Percentiles rank a stretch among this genome's conserved stretches.
phyloP scores from a whole-genome alignment of 2,888 invertebrate species.

The Melitaea athalia region DNA sequence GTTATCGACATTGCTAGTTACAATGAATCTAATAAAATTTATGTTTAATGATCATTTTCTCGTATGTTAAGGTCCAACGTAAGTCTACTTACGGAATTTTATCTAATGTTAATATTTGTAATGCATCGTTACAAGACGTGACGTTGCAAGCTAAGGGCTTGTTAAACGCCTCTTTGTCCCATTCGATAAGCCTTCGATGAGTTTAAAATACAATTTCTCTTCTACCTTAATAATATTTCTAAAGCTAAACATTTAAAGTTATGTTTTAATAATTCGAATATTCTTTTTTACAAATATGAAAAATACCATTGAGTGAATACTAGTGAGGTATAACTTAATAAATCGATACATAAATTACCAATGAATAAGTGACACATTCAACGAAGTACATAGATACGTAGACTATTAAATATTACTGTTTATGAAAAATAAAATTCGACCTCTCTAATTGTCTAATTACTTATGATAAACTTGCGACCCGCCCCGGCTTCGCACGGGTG shows the following conservation, averaged over 20 bases:
- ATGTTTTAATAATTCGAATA: not conserved
- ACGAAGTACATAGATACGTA: no score
- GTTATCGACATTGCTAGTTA: not conserved
- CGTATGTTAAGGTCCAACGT: not conserved
- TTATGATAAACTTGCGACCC: no score
- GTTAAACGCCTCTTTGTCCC: constrained; percentile 50
- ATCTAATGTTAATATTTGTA: constrained; percentile 34
- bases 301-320: no score
- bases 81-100: constrained; percentile 1
- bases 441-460: no score
- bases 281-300: no score
- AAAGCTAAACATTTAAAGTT: not conserved
- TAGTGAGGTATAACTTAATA: no score
- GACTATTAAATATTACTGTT: no score
- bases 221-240: constrained; percentile 5
- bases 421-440: no score
- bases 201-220: constrained; percentile 13
- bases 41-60: constrained; percentile 2
- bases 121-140: constrained; percentile 69
- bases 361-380: no score
- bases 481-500: no score
- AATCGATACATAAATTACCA: no score
- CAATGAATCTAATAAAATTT: not conserved
- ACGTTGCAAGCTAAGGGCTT: constrained; percentile 65
- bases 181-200: constrained; percentile 11